Evolutionary conservation across 2,797 vertebrate genomes (phyloP).

Genomic region (Mus caroli): DNA sequence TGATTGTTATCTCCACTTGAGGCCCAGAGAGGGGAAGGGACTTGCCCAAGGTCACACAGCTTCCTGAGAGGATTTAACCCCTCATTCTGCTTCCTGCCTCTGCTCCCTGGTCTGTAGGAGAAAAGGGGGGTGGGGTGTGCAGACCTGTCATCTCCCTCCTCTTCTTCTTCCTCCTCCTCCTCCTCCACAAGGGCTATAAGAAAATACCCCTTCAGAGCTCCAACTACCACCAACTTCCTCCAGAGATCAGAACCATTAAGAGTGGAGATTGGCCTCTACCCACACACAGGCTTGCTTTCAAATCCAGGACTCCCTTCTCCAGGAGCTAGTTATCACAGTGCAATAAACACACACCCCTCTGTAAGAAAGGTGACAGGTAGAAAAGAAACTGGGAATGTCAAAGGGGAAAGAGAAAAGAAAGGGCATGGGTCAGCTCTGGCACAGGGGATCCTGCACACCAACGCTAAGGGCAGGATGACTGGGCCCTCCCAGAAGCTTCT

Average conservation of each 20-base stretch:
- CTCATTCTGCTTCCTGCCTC: slow-evolving; percentile 47
- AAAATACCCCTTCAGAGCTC: neutral
- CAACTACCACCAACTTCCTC: neutral
- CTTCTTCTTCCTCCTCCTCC: neutral
- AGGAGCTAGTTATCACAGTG: neutral
- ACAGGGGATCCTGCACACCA: neutral
- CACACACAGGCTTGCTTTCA: neutral
- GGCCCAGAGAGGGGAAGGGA: slow-evolving; percentile 63
- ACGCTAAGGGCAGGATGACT: neutral
- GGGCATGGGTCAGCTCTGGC: neutral
- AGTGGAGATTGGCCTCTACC: neutral
- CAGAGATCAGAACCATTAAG: neutral
- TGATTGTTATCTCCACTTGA: slow-evolving; percentile 38
- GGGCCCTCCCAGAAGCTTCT: neutral
- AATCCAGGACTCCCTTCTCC: neutral
- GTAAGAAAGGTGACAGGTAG: neutral
- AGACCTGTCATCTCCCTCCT: neutral
- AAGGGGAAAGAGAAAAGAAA: neutral
- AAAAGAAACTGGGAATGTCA: neutral
- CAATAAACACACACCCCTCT: neutral
- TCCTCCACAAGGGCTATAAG: neutral
- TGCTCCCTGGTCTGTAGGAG: slow-evolving; percentile 43
- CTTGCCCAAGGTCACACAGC: slow-evolving; percentile 73
- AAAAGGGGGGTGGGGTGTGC: neutral
- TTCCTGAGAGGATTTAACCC: slow-evolving; percentile 17